These are phyloP conservation scores for Candidula unifasciata DNA, from an alignment of 2,888 invertebrate genomes.

Conservation along the genomic window DNA sequence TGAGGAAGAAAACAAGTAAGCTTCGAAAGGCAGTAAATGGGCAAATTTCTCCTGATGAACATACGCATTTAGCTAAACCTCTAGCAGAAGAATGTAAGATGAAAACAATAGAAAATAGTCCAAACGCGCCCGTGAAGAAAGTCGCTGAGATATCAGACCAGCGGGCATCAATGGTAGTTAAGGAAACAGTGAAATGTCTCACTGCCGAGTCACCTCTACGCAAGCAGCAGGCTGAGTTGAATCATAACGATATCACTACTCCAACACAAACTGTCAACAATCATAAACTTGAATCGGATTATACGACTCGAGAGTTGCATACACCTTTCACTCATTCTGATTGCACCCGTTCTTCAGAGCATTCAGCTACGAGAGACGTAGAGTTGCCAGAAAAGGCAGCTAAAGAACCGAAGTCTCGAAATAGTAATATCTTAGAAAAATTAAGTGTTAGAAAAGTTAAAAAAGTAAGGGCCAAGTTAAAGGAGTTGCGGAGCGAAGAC, in stretches of 20 bases:
- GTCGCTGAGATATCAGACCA: not conserved
- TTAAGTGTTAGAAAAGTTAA: slow-evolving; percentile 69
- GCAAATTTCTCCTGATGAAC: not conserved
- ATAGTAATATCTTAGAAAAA: slow-evolving; percentile 67
- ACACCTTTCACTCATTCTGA: not conserved
- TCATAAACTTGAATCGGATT: not conserved
- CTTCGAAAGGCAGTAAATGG: slow-evolving; percentile 18
- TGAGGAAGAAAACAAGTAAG: slow-evolving; percentile 39
- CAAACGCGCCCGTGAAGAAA: not conserved
- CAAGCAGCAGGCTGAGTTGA: not conserved
- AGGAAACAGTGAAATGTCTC: not conserved
- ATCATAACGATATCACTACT: not conserved
- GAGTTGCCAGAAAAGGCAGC: slow-evolving; percentile 66
- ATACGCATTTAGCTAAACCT: not conserved
- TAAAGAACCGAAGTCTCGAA: slow-evolving; percentile 63
- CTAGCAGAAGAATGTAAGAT: not conserved
- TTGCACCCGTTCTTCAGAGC: not conserved
- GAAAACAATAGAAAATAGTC: not conserved
- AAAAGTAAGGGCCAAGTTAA: slow-evolving; percentile 69
- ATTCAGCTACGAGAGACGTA: slow-evolving; percentile 46
- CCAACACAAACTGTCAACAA: not conserved
- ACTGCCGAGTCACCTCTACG: not conserved
- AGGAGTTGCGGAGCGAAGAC: slow-evolving; percentile 68
- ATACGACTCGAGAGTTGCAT: not conserved
- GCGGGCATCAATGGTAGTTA: not conserved